Evolutionary conservation across 2,113 vertebrate genomes (phyloP).

Genomic region (Romanogobio albipinnatus): DNA sequence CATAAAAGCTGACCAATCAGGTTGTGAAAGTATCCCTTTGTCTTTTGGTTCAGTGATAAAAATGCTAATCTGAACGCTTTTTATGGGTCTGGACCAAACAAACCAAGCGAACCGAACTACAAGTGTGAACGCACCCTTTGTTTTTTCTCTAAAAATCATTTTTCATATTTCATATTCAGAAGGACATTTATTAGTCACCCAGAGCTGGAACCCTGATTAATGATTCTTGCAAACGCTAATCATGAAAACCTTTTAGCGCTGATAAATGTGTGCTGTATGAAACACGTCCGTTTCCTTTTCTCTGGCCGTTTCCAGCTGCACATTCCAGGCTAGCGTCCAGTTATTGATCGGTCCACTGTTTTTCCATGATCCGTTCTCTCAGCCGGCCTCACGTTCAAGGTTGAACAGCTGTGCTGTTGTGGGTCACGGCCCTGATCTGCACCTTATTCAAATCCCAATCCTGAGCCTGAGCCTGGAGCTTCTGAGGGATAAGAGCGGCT

Average conservation of each 20-base stretch:
- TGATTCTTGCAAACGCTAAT: neutral
- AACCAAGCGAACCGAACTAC: no score
- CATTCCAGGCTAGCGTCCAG: neutral
- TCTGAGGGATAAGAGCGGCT: neutral
- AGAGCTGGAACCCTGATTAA: neutral
- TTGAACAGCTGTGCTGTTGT: slow-evolving; percentile 30
- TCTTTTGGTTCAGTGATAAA: no score
- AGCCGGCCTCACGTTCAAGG: slow-evolving; percentile 17
- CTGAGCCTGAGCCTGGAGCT: neutral
- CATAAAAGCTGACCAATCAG: no score
- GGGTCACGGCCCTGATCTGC: neutral
- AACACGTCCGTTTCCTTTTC: neutral
- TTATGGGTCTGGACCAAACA: no score
- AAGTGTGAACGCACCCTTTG: no score
- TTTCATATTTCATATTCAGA: neutral
- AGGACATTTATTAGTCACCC: no score
- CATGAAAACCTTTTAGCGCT: neutral
- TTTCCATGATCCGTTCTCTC: slow-evolving; percentile 24
- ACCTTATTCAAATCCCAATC: neutral
- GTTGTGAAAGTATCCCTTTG: no score
- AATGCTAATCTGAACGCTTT: no score
- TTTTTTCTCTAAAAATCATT: neutral
- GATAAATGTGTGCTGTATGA: neutral
- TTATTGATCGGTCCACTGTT: slow-evolving; percentile 19
- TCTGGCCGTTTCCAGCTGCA: neutral